Conservation (phyloP, 2,113 vertebrate species). For the Mystacornis crossleyi region DNA sequence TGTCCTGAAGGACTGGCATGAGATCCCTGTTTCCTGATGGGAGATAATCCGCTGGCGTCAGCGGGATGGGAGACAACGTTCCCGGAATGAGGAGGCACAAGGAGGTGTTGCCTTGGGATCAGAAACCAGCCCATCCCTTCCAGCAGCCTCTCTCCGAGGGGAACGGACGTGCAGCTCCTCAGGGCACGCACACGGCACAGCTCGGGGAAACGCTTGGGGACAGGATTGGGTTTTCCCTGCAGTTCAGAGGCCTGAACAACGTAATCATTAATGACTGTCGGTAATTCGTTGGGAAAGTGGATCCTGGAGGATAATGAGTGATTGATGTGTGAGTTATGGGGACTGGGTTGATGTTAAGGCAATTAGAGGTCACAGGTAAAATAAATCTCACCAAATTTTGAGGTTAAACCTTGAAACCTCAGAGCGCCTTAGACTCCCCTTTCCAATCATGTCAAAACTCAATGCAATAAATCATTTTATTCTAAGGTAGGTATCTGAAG, state of each 20-base stretch:
- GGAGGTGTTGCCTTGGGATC: not conserved
- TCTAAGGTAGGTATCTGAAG: not conserved
- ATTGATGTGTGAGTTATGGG: not conserved
- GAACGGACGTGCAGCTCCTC: not conserved
- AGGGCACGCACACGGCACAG: not conserved
- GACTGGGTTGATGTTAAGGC: not conserved
- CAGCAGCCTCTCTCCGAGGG: not conserved
- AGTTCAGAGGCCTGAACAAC: not conserved
- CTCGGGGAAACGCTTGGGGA: not conserved
- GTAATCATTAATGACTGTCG: not conserved
- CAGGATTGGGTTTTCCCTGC: accelerated
- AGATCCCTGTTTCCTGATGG: not conserved
- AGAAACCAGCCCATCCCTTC: not conserved
- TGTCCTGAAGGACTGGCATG: not conserved
- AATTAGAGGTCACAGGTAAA: not conserved
- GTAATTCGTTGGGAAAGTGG: not conserved
- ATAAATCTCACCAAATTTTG: not conserved
- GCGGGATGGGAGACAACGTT: accelerated
- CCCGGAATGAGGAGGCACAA: not conserved
- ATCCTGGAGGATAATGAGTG: not conserved
- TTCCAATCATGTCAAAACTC: not conserved
- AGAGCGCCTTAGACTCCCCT: not conserved
- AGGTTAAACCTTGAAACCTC: not conserved
- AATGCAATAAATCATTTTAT: not conserved
- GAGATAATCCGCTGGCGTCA: not conserved